These are phyloP conservation scores for Sympetrum striolatum DNA, from an alignment of 2,888 invertebrate species.

Conservation along the genomic window DNA sequence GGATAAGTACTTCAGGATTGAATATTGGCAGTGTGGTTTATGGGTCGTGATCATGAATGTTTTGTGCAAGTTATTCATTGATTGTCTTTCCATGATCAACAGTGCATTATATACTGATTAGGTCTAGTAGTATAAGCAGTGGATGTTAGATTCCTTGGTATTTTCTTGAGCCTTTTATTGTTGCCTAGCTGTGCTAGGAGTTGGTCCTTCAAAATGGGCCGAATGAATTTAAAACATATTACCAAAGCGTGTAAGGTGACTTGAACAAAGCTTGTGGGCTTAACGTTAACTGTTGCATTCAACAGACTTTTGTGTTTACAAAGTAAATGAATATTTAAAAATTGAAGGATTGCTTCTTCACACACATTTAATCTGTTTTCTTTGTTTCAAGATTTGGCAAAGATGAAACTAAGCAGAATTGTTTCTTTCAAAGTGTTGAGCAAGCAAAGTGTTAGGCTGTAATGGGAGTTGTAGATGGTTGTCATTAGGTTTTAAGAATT, in stretches of 20 bases:
- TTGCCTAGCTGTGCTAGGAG: conserved; percentile 38
- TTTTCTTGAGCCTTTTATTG: conserved; percentile 15
- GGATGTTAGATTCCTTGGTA: conserved; percentile 18
- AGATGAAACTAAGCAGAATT: background rate
- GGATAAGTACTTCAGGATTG: background rate
- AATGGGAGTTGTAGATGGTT: background rate
- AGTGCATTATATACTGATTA: conserved; percentile 34
- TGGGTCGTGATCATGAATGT: background rate
- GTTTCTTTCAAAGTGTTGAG: background rate
- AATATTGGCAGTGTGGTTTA: background rate
- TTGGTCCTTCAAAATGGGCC: background rate
- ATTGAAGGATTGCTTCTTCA: background rate
- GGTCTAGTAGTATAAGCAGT: background rate
- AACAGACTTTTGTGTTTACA: background rate
- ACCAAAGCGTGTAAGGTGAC: background rate
- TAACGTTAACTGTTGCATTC: background rate
- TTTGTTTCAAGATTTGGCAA: background rate
- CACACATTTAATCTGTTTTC: background rate
- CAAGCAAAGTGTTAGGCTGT: background rate
- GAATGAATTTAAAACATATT: background rate
- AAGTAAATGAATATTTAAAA: background rate
- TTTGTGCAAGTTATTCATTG: background rate
- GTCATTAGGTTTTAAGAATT: background rate
- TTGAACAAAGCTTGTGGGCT: background rate
- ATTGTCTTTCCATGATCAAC: conserved; percentile 19